These are phyloP conservation scores for Leptopterna dolabrata DNA, from an alignment of 2,888 invertebrate genomes.

Conservation along the genomic window DNA sequence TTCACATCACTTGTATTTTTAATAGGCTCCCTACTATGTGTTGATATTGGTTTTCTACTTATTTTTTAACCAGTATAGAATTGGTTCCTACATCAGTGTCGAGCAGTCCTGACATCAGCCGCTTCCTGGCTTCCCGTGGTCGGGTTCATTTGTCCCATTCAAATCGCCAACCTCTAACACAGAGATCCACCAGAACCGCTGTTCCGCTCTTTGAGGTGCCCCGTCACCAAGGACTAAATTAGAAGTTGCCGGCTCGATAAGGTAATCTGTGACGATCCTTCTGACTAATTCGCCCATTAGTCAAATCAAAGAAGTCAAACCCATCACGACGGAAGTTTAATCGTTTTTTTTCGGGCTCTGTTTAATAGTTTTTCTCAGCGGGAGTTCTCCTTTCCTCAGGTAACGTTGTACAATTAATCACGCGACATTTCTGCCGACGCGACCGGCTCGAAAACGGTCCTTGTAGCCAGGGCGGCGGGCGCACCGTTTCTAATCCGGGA, in stretches of 20 bases:
- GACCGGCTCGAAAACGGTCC: neutral
- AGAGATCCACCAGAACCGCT: neutral
- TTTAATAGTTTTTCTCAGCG: neutral
- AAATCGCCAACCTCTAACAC: no score
- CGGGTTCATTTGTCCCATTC: no score
- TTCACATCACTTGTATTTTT: no score
- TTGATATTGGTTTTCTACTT: no score
- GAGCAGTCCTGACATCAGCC: no score
- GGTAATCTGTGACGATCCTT: constrained; percentile 11
- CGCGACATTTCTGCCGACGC: neutral
- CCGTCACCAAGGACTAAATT: neutral
- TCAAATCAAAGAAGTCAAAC: neutral
- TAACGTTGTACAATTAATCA: neutral
- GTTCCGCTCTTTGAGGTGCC: neutral
- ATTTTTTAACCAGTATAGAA: no score
- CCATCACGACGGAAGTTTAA: constrained; percentile 11
- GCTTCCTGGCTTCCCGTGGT: no score
- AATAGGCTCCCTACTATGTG: no score
- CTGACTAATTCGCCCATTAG: constrained; percentile 7
- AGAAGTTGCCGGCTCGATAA: constrained; percentile 2
- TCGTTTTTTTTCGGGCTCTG: neutral
- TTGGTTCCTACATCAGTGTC: no score
- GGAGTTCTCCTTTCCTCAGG: neutral
- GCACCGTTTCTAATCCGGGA: neutral
- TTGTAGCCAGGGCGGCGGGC: neutral